Percentiles rank a stretch among this genome's conserved stretches.
phyloP scores from a whole-genome alignment of 2,113 vertebrate species.

The Calyptomena viridis region DNA sequence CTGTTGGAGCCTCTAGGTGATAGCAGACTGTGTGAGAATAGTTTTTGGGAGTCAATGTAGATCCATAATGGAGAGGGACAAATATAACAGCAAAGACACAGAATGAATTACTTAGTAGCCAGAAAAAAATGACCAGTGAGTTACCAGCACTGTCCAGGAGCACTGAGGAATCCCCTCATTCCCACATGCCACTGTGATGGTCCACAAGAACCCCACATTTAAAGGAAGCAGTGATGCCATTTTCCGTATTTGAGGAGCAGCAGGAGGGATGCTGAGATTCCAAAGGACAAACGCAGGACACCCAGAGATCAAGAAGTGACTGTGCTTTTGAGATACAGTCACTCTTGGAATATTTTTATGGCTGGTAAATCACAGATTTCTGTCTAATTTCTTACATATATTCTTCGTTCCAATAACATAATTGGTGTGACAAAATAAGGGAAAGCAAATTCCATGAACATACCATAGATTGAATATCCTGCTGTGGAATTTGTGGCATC shows the following conservation, averaged over 20 bases:
- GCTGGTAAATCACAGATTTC: neutral
- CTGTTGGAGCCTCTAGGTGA: neutral
- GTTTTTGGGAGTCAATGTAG: neutral
- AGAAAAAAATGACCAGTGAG: neutral
- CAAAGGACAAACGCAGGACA: neutral
- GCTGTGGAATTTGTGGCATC: slow-evolving; percentile 94
- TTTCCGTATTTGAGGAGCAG: neutral
- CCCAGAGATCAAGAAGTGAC: neutral
- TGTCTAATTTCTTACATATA: neutral
- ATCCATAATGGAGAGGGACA: neutral
- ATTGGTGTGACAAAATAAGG: neutral
- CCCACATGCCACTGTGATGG: fast-evolving
- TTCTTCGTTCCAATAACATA: neutral
- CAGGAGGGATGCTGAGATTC: neutral
- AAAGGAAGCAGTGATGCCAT: neutral
- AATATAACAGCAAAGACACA: neutral
- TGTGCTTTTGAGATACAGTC: neutral
- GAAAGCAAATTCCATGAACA: neutral
- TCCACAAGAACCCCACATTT: neutral
- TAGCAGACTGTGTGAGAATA: neutral
- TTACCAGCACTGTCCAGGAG: neutral
- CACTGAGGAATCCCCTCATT: neutral
- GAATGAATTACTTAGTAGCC: neutral
- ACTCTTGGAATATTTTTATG: neutral
- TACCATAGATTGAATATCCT: slow-evolving; percentile 96